These are phyloP conservation scores for Microtus richardsoni DNA, from an alignment of 2,113 vertebrate species.

Conservation along the genomic window DNA sequence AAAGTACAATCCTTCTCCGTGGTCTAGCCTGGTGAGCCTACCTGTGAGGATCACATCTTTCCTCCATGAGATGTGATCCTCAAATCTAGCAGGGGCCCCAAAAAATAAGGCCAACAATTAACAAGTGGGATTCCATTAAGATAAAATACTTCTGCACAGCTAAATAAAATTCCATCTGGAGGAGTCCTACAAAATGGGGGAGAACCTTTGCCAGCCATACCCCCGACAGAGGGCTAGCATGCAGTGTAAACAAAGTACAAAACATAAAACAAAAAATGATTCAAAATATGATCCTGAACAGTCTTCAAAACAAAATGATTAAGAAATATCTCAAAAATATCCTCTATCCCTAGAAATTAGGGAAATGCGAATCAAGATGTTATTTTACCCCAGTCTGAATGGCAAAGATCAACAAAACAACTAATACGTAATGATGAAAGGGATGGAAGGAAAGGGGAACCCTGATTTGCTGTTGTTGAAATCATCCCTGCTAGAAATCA, in stretches of 20 bases:
- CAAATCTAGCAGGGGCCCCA: neutral
- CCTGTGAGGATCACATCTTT: neutral
- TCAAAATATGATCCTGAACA: neutral
- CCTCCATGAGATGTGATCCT: neutral
- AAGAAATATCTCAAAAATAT: neutral
- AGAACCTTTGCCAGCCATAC: neutral
- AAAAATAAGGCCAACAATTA: neutral
- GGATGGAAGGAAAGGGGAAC: too few relatives aligned
- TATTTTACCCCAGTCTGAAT: neutral
- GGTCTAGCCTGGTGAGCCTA: neutral
- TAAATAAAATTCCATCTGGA: neutral
- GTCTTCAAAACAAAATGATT: neutral
- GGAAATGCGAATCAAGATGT: neutral
- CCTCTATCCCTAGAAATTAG: neutral
- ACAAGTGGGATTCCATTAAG: neutral
- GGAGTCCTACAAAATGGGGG: neutral
- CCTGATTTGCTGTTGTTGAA: neutral
- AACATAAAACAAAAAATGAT: neutral
- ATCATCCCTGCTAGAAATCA: neutral
- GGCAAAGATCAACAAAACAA: neutral
- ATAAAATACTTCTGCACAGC: neutral
- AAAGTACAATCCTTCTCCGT: neutral
- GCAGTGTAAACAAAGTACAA: too few relatives aligned
- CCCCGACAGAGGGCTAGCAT: too few relatives aligned
- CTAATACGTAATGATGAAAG: neutral